Base-by-base conservation (phyloP, 1,140 invertebrate genomes). In the Orchestia grillus region DNA sequence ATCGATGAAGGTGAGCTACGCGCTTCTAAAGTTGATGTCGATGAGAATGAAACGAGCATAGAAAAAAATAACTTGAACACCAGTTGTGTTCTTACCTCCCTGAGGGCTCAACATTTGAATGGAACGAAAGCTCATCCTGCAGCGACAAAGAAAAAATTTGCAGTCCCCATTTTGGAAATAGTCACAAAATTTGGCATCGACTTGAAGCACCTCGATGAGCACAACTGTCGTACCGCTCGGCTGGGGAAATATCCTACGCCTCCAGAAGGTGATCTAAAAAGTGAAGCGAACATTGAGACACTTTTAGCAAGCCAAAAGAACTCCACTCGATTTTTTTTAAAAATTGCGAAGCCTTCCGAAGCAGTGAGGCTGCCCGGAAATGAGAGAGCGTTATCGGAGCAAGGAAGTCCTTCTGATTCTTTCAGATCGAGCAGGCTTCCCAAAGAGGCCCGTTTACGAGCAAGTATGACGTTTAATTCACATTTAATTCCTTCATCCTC, bases 311-410 rank as follows among this genome's bases (percentile, higher is more conserved):
- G 43, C 88, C 88, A 43, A 42, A 44, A 90, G 42, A 28, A 90
- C n/a, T 77, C 62, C 36, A 90, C 88, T 90, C 28, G 15, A 0
- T 8, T 44, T 44, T 90, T 90, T 28, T 41, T 36, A 44, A 90
- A 90, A 90, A 42, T 41, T 44, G 88, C 16, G 41, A 90, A 90
- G 88, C n/a, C n/a, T 28, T 44, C 42, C 88, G 28, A 90, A 90
- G 41, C 43, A 42, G 41, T 41, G 88, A 41, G 41, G 43, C 41
- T 90, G n/a, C 4, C 36, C 88, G 88, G 88, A 90, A 90, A 90
- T 90, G 88, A 90, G 43, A 44, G 88, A 90, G 43, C 88, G 41
- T 90, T 90, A 90, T 90, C 88, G 43, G 36, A 28, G 88, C 88
- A 11, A 8, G 88, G 41, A 90, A 90, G 88, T 90, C 88, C 36